Evolutionary conservation across 2,888 invertebrate species (phyloP), one percentile per base, ranked within the genome.

Genomic region (Drosophila prolongata): DNA sequence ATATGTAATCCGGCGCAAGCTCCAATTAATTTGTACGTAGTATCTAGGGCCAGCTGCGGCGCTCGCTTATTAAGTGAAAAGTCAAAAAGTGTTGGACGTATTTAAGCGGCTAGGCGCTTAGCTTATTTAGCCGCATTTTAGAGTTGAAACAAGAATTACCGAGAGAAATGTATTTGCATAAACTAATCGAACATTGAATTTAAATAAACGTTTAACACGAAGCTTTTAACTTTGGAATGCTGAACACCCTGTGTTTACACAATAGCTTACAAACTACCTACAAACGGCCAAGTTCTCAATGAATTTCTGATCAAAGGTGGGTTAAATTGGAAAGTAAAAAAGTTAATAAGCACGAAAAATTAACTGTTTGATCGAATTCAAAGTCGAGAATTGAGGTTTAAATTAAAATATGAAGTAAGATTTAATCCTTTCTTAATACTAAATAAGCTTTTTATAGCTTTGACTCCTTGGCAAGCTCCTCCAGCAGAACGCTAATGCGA

Each of bases 401-500:
- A 6, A 8, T 27, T 6, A 27, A 11, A 14, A 19, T 14, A 16
- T 38, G 13, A 16, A 16, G 55, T 38, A 13, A 3, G 10, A 27
- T 38, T 58, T 5, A 8, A 38, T 57, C 38, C n/a, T 3, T 38
- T 40, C 50, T 67, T 46, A 46, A 44, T 44, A 30, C 49, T 64
- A 56, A 3, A 3, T 14, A 40, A 30, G 42, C 30, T 58, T 6
- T 47, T 85, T 88, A 92, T 47, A 92, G 77, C 57, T 92, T 92
- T 0, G 91, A 76, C 6, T 76, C 71, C 9, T 75, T 54, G 13
- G 66, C 73, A 27, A 78, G 77, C 27, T 90, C 77, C n/a, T 91
- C 89, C 9, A 92, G 62, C 6, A 92, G 71, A 8, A 75, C 70
- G 54, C 88, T 89, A 1, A 92, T 88, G 67, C 90, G 86, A 10